Percentiles rank a stretch among this genome's conserved stretches.
Conservation (phyloP, 2,888 invertebrate genomes). For the Platerodrilus igneus region DNA sequence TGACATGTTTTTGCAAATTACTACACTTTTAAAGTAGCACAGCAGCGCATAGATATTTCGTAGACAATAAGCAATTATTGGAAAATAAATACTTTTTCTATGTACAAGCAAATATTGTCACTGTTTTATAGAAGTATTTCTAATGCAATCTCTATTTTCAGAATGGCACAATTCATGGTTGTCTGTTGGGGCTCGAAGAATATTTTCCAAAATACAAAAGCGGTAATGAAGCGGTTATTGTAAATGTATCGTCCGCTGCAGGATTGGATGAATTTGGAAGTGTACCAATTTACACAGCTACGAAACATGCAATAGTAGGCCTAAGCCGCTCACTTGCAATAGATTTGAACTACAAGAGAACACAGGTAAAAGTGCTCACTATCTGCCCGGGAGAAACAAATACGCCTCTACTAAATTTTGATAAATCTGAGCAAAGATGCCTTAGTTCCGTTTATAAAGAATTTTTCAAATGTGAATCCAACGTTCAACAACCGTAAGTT, state of each 20-base stretch:
- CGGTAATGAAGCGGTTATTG: conserved; percentile 48
- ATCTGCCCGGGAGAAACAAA: conserved; percentile 46
- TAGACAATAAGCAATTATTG: too few relatives aligned
- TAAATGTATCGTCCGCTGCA: conserved; percentile 49
- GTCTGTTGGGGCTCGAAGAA: conserved; percentile 45
- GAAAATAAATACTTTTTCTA: too few relatives aligned
- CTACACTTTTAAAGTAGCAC: too few relatives aligned
- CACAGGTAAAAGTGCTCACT: conserved; percentile 43
- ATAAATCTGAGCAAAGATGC: conserved; percentile 12
- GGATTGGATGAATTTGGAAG: conserved; percentile 39
- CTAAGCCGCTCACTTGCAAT: conserved; percentile 36
- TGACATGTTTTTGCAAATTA: too few relatives aligned
- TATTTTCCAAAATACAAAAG: conserved; percentile 49
- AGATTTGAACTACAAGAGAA: conserved; percentile 37
- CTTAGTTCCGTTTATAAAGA: conserved; percentile 10
- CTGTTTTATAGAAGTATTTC: too few relatives aligned
- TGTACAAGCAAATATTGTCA: too few relatives aligned
- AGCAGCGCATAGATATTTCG: too few relatives aligned
- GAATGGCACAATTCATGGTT: conserved; percentile 47
- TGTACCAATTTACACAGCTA: conserved; percentile 43
- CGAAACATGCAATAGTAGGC: conserved; percentile 43
- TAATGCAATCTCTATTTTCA: conserved; percentile 37
- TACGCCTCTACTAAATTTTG: conserved; percentile 38
- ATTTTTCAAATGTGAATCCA: conserved; percentile 6
- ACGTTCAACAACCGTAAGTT: conserved; percentile 17